Evolutionary conservation across 2,888 invertebrate genomes (phyloP), one percentile per base, ranked within the genome.

Genomic region (Drosophila prostipennis): DNA sequence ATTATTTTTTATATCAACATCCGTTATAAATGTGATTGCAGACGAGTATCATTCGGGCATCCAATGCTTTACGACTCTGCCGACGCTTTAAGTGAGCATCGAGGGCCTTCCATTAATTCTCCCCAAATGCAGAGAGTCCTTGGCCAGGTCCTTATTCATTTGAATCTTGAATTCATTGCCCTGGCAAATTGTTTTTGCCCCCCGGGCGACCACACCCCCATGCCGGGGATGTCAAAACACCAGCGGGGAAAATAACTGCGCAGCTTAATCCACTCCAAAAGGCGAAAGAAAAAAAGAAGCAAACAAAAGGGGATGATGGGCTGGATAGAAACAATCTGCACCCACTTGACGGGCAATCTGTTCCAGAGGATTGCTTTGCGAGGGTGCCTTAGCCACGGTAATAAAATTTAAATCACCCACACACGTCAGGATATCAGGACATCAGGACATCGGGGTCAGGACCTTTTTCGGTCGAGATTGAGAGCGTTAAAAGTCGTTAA

Each of bases 401-500:
- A 90, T 90, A 87, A 89, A 90, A 88, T 89, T 89, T 87, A 88
- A 90, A 89, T 88, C 89, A 87, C 75, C 79, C 87, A 80, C 75
- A 79, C 56, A 76, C 58, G 48, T 51, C 53, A 42, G 39, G n/a
- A 54, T 29, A 46, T 46, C 54, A 32, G 45, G 42, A 42, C 42
- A 46, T 46, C 54, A 32, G 45, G 42, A 42, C 42, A 42, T 42
- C 19, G 6, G 51, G 46, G 67, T 57, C 43, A 29, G 29, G 63
- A 48, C 51, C 61, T 40, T 48, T 60, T 32, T n/a, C 48, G 26
- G n/a, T 10, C 32, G 56, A 52, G 64, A 65, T 52, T 57, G 26
- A 53, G 53, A 69, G 73, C 57, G 78, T 69, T 67, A 67, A 67
- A 78, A 56, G 79, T 84, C 79, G 81, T 79, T 79, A 79, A 74